Base-by-base conservation (phyloP, 64 coral and sea anemone species). In the Dendrophyllia cribrosa region DNA sequence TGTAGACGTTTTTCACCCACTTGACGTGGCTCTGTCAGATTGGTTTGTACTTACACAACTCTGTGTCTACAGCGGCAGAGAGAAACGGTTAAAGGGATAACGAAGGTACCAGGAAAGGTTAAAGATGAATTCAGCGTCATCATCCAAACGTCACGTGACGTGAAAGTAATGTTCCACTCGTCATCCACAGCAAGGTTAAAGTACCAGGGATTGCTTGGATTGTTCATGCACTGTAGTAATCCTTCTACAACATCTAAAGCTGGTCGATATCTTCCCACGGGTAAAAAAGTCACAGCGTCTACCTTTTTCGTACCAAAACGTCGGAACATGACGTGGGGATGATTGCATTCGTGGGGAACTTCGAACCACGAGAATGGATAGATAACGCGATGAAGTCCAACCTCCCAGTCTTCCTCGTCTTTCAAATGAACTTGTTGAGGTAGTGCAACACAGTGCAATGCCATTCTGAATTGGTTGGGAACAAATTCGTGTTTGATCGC, bases 41-140 rank as follows among this genome's bases (percentile, higher is more conserved):
- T 61, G 12, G 79, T 82, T 26, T 25, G 10, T 10, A 82, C 79
- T 48, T 63, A 55, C 11, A 82, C 43, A 7, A 82, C 15, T 34
- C 5, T 82, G n/a, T 82, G 3, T 59, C n/a, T 82, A 60, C 78
- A 82, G 0, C 1, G 77, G 20, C 77, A 79, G 20, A 59, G 78
- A 19, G 79, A 82, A 24, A 82, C 21, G 1, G 16, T 9, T 34
- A 11, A 8, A 24, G 75, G 75, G 9, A 78, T 78, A 3, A 48
- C 22, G 8, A 51, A 78, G 17, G 0, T 78, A 2, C 75, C 44
- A 5, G 26, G 15, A 50, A 78, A 78, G 20, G 3, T 78, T 12
- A 78, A 4, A 51, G 20, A 19, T 8, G 75, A 47, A 7, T 58
- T 3, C 6, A 45, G 75, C 1, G 43, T 34, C 21, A 70, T 23